A percentile compares a stretch with the other conserved stretches of the same genome.
These are phyloP conservation scores for Thaumetopoea pityocampa DNA, from an alignment of 1,140 invertebrate genomes.

Conservation along the genomic window DNA sequence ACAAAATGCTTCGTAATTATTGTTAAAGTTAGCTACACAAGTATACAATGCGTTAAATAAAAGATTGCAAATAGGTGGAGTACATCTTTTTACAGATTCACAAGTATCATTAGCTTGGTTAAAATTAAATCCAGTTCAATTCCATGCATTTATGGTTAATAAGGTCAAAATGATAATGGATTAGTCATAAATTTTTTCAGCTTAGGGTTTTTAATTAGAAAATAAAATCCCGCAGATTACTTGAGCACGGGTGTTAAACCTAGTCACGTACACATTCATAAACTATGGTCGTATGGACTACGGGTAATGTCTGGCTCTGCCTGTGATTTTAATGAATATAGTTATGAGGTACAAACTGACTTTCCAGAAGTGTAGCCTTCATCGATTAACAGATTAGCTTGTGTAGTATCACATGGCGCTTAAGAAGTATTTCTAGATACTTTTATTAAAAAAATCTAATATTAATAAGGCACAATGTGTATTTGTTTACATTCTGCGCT, in stretches of 20 bases:
- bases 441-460: too few species aligned
- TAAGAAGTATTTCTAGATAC: too few species aligned
- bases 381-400: too few species aligned
- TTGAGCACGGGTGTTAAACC: slow-evolving; percentile 11
- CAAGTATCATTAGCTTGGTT: slow-evolving; percentile 17
- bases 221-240: slow-evolving; percentile 21
- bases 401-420: too few species aligned
- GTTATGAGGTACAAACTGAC: too few species aligned
- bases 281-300: slow-evolving; percentile 23
- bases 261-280: slow-evolving; percentile 1
- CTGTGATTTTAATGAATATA: too few species aligned
- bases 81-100: slow-evolving; percentile 14
- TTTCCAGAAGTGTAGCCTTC: too few species aligned
- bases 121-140: slow-evolving; percentile 1
- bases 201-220: slow-evolving; percentile 11
- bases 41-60: neutral
- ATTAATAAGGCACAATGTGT: too few species aligned
- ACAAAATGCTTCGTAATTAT: neutral
- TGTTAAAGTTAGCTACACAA: neutral
- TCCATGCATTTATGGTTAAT: slow-evolving; percentile 17
- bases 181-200: slow-evolving; percentile 1
- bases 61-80: slow-evolving; percentile 2
- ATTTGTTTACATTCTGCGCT: too few species aligned
- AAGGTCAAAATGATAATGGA: slow-evolving; percentile 14
- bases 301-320: too few species aligned